Conservation (phyloP, 2,797 vertebrate genomes). For the Peromyscus eremicus region DNA sequence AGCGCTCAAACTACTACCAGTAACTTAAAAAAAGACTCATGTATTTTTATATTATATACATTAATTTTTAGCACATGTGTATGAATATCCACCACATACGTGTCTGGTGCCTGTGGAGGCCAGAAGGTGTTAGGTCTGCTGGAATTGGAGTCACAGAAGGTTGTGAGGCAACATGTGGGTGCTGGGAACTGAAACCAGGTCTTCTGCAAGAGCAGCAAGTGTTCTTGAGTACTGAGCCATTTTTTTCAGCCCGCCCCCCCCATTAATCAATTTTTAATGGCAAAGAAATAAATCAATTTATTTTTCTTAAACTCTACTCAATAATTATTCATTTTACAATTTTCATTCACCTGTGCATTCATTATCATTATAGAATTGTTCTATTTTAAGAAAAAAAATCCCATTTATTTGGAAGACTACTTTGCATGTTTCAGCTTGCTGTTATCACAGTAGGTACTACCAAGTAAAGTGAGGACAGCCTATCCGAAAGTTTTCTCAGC, state of each 20-base stretch:
- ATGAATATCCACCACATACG: neutral
- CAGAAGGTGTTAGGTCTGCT: neutral
- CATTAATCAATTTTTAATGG: neutral
- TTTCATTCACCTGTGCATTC: neutral
- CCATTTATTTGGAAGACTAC: neutral
- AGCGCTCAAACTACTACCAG: neutral
- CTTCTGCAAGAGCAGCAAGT: neutral
- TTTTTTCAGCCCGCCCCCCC: neutral
- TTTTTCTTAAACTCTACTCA: neutral
- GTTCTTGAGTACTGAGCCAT: neutral
- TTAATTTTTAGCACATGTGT: neutral
- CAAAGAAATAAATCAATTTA: neutral
- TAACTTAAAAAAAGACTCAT: neutral
- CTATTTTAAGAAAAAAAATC: neutral
- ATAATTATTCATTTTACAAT: constrained; percentile 28
- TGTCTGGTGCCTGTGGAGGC: neutral
- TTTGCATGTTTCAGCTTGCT: neutral
- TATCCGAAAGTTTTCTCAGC: neutral
- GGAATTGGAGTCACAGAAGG: neutral
- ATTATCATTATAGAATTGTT: neutral
- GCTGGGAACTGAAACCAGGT: neutral
- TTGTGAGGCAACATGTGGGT: neutral
- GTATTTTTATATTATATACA: neutral
- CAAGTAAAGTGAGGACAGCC: neutral
- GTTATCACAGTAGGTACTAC: neutral